Conservation (phyloP, 1,140 invertebrate genomes). For the Pseudomyrmex dendroicus region DNA sequence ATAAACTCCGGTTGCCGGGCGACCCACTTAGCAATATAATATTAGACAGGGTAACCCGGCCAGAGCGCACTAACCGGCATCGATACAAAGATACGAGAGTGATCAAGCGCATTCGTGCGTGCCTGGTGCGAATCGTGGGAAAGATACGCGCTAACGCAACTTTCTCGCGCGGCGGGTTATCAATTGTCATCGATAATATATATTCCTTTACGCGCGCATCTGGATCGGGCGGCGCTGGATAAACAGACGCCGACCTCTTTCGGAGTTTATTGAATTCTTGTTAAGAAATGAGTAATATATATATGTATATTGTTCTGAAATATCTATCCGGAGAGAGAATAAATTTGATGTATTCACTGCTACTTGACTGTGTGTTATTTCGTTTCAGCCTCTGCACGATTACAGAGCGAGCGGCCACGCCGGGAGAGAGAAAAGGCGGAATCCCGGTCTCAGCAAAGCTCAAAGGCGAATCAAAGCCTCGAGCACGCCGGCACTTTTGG, state of each 20-base stretch:
- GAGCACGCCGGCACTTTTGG: slow-evolving; percentile 85
- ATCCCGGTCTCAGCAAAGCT: slow-evolving; percentile 81
- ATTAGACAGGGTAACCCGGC: slow-evolving; percentile 28
- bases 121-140: slow-evolving; percentile 65
- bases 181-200: slow-evolving; percentile 29
- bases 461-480: slow-evolving; percentile 85
- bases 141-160: slow-evolving; percentile 40
- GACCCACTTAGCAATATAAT: slow-evolving; percentile 37
- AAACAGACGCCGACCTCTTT: slow-evolving; percentile 22
- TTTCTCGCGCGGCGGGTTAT: slow-evolving; percentile 64
- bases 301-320: not conserved
- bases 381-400: slow-evolving; percentile 83
- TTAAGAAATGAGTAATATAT: not conserved
- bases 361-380: slow-evolving; percentile 3
- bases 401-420: slow-evolving; percentile 74
- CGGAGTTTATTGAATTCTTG: not conserved
- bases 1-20: slow-evolving; percentile 25
- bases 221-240: not conserved
- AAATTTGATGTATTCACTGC: no score
- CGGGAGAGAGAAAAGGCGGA: slow-evolving; percentile 80
- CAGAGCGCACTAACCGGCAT: slow-evolving; percentile 1
- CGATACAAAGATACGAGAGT: slow-evolving; percentile 37
- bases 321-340: not conserved
- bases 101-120: slow-evolving; percentile 64
- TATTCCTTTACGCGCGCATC: not conserved